Base-by-base conservation (phyloP, 2,113 vertebrate genomes). In the Artemisiospiza belli region DNA sequence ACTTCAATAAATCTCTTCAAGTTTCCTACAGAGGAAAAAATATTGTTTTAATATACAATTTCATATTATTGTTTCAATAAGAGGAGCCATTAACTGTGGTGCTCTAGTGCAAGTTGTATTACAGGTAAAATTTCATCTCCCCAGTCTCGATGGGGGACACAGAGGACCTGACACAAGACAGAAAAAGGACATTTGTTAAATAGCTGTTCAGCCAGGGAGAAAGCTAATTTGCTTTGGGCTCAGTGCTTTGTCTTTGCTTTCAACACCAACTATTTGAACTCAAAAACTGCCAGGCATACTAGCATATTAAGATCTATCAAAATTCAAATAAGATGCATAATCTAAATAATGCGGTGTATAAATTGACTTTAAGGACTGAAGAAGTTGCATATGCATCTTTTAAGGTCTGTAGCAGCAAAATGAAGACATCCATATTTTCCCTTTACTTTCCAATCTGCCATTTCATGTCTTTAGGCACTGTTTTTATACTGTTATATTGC, bases 291-390 rank as follows among this genome's bases (percentile, higher is more conserved):
- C 52, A 92, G 21, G n/a, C 79, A 30, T 17, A 30, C 37, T 31
- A 51, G 43, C n/a, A 23, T 28, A 89, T 72, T 83, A 87, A 77
- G 41, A 74, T 16, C 67, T 61, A 89, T n/a, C 67, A 82, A 87
- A 79, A 83, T 78, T 76, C 74, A 93, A 75, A 19, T 64, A 47
- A 47, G 58, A 76, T 54, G 41, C 49, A 61, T 68, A 76, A 93
- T 82, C 58, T 61, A 68, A 77, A 73, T 79, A 87, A 94, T 37
- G 44, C 24, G 30, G 25, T 3, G 10, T 49, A 79, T 87, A 61
- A 91, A 83, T 41, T 49, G 44, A 87, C 87, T 87, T 92, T 61
- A 79, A 92, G 41, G 77, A 43, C 39, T n/a, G 33, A 70, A 64
- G 41, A 68, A 72, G 84, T 55, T 30, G 27, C 64, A 70, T 16